These are phyloP conservation scores for Neoascia interrupta DNA, from an alignment of 2,888 invertebrate genomes.

Conservation along the genomic window DNA sequence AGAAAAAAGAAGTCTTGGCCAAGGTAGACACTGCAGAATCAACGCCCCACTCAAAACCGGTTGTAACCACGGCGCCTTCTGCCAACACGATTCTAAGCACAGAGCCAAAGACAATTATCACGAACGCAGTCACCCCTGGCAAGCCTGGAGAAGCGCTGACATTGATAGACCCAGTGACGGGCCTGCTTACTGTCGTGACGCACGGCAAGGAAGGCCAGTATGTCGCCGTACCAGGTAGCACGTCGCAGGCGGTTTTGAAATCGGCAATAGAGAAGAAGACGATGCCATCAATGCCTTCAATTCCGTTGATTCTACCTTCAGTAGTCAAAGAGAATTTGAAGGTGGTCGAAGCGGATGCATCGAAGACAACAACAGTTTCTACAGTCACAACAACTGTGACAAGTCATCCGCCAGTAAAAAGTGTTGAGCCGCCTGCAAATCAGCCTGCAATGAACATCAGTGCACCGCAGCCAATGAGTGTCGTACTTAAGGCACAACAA, in stretches of 20 bases:
- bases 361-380: constrained; percentile 51
- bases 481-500: constrained; percentile 74
- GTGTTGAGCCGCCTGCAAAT: constrained; percentile 14
- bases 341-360: constrained; percentile 70
- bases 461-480: constrained; percentile 74
- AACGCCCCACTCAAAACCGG: constrained; percentile 5
- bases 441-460: neutral
- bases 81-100: constrained; percentile 23
- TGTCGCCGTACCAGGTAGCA: constrained; percentile 80
- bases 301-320: constrained; percentile 70
- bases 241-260: constrained; percentile 24
- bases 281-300: constrained; percentile 20
- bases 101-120: constrained; percentile 24
- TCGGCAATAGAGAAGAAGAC: constrained; percentile 29
- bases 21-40: constrained; percentile 5
- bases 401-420: constrained; percentile 27
- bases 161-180: constrained; percentile 88
- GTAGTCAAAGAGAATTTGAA: constrained; percentile 73
- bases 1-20: constrained; percentile 74
- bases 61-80: constrained; percentile 18
- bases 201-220: constrained; percentile 87
- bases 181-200: constrained; percentile 84
- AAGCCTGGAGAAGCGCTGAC: constrained; percentile 83
- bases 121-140: constrained; percentile 65
- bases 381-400: constrained; percentile 55